Evolutionary conservation across 2,113 vertebrate species (phyloP), one percentile per base, ranked within the genome.

Genomic region (Chascanopsetta lugubris): DNA sequence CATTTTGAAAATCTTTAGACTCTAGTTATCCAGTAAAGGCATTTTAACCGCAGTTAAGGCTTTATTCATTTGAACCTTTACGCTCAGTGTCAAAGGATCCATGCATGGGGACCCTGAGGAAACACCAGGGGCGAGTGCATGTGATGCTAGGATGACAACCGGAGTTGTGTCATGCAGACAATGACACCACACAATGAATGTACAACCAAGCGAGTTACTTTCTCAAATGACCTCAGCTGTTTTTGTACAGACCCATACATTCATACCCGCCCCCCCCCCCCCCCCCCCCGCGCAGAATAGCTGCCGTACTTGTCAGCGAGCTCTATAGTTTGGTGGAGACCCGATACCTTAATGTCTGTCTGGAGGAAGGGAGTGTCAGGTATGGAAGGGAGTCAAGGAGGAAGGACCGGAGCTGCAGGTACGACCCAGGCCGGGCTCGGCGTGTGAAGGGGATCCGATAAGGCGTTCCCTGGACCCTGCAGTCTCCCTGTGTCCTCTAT

Each of bases 261-360:
- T 72, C 45, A 42, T 72, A 65, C 57, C 22, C 9, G 62, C 21
- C 59, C 36, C 32, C n/a, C n/a, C n/a, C n/a, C n/a, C n/a, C n/a
- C n/a, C n/a, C n/a, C n/a, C n/a, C n/a, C n/a, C n/a, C n/a, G n/a
- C n/a, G n/a, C 53, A 79, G 64, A 72, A 77, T 76, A 62, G 64
- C 79, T 82, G 77, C 46, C 60, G 62, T 75, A 73, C 83, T 83
- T 83, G 69, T 86, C 77, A 88, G 67, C 70, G 17, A 50, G 51
- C 73, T 78, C 65, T 76, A 79, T 87, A 74, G 76, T 91, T 88
- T 75, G 42, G 1, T 30, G 51, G 82, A 88, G 92, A 91, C 76
- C n/a, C 61, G 75, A 90, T 77, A 82, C 73, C 60, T 74, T 82
- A 82, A 90, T 84, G 75, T 79, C 70, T 77, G 80, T 76, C 70